Base-by-base conservation (phyloP, 53 echinoderm and acorn worm species). In the Henricia sp. region DNA sequence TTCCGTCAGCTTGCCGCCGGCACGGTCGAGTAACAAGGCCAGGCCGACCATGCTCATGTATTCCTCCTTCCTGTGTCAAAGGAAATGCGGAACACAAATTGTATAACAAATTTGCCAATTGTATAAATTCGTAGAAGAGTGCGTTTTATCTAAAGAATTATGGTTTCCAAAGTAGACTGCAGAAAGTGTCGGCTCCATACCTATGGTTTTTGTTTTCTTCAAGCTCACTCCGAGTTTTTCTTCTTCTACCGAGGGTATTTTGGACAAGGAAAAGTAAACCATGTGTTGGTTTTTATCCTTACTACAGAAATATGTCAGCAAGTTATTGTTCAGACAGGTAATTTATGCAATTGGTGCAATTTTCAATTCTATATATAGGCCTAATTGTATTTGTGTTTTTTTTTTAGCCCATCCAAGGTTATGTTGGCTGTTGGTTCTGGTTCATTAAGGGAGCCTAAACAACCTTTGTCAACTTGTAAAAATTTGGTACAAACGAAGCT, bases 1-100 rank as follows among this genome's bases (percentile, higher is more conserved):
- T 32, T 59, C 71, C 2, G 60, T 88, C 25, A 89, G n/a, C 13
- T 66, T 76, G 14, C 89, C 89, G 6, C 89, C 89, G 11, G 89
- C 85, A 17, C 85, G 85, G 38, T 89, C 89, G 16, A 89, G 62
- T 21, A 89, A 46, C 85, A 89, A 20, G 33, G 89, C 83, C 17
- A 88, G 72, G 30, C 89, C 89, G 19, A 84, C 65, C 39, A 50
- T 30, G 30, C 89, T 88, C 85, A 85, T 89, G 67, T 89, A 89
- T 43, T 89, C 89, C 44, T 89, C 89, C 83, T 77, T 89, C 52
- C 89, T 89, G 69, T 19, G 2, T 10, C 32, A 55, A 75, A 75
- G 42, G 12, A 42, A 38, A 69, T 11, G 5, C 32, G 32, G 21
- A 17, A 17, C 4, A 54, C 14, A 4, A 54, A 17, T 10, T 46